Evolutionary conservation across 2,797 vertebrate genomes (phyloP).

Genomic region (Austrolebias charrua): DNA sequence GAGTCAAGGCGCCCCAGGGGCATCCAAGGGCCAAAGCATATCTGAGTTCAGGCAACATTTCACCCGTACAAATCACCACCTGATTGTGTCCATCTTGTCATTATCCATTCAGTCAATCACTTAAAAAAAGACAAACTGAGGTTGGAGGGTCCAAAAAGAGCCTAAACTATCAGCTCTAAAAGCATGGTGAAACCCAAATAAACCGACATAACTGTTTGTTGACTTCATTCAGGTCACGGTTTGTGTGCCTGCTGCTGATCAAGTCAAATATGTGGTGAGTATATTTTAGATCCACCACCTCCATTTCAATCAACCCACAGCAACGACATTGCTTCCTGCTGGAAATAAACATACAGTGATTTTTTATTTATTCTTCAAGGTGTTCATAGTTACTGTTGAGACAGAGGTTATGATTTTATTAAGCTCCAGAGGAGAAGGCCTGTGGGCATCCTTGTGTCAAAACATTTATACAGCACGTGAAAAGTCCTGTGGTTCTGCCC

Average conservation of each 20-base stretch:
- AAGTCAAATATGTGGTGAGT: constrained; percentile 77
- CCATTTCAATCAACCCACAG: constrained; percentile 58
- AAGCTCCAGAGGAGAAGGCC: constrained; percentile 58
- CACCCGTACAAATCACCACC: constrained; percentile 48
- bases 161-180: constrained; percentile 35
- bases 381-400: constrained; percentile 61
- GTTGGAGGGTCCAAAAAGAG: constrained; percentile 16
- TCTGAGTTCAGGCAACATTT: constrained; percentile 43
- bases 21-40: constrained; percentile 44
- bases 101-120: constrained; percentile 25
- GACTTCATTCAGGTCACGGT: constrained; percentile 68
- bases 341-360: constrained; percentile 68
- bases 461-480: constrained; percentile 75
- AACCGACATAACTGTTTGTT: constrained; percentile 66
- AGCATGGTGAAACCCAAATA: constrained; percentile 55
- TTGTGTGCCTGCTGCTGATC: constrained; percentile 68
- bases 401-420: constrained; percentile 65
- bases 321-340: constrained; percentile 53
- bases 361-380: constrained; percentile 45
- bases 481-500: constrained; percentile 49
- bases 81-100: constrained; percentile 28
- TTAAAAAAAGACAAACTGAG: constrained; percentile 22
- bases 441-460: constrained; percentile 57
- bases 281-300: constrained; percentile 73
- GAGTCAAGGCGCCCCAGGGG: constrained; percentile 34